A percentile compares a stretch with the other conserved stretches of the same genome.
These are phyloP conservation scores for Mimumesa dahlbomi DNA, from an alignment of 2,888 invertebrate species.

Conservation along the genomic window DNA sequence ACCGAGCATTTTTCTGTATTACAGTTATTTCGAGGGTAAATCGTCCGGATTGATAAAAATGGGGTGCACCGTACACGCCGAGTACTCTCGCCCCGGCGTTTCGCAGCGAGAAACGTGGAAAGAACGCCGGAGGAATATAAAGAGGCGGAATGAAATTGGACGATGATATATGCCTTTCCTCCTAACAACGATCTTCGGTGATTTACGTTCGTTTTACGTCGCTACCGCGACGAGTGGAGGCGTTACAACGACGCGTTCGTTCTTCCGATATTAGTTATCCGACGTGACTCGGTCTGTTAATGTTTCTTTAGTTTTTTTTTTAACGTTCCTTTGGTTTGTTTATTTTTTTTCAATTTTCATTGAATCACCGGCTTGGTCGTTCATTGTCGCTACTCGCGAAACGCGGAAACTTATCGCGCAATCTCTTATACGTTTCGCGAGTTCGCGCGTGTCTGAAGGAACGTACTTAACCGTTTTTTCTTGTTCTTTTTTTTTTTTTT, in stretches of 20 bases:
- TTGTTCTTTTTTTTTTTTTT: too few relatives aligned
- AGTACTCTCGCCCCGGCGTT: background rate
- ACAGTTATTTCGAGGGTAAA: slow-evolving; percentile 60
- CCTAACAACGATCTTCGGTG: slow-evolving; percentile 35
- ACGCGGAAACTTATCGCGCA: too few relatives aligned
- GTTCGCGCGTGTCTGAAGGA: too few relatives aligned
- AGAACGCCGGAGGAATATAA: slow-evolving; percentile 29
- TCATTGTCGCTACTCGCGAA: too few relatives aligned
- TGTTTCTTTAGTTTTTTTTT: background rate
- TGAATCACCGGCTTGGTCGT: too few relatives aligned
- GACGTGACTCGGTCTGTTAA: background rate
- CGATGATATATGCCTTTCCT: slow-evolving; percentile 38
- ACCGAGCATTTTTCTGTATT: slow-evolving; percentile 58
- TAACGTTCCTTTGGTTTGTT: too few relatives aligned
- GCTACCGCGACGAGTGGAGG: slow-evolving; percentile 15
- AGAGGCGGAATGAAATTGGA: slow-evolving; percentile 38
- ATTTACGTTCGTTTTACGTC: slow-evolving; percentile 24
- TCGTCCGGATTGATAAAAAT: slow-evolving; percentile 65
- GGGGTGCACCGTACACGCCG: slow-evolving; percentile 25
- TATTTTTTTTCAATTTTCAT: too few relatives aligned
- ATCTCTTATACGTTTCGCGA: too few relatives aligned
- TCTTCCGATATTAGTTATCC: background rate
- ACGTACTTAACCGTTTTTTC: too few relatives aligned
- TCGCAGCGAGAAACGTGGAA: slow-evolving; percentile 1
- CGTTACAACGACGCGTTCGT: background rate